Evolutionary conservation across 2,113 vertebrate species (phyloP), one percentile per base, ranked within the genome.

Genomic region (Stomatorhinus ivindoensis): DNA sequence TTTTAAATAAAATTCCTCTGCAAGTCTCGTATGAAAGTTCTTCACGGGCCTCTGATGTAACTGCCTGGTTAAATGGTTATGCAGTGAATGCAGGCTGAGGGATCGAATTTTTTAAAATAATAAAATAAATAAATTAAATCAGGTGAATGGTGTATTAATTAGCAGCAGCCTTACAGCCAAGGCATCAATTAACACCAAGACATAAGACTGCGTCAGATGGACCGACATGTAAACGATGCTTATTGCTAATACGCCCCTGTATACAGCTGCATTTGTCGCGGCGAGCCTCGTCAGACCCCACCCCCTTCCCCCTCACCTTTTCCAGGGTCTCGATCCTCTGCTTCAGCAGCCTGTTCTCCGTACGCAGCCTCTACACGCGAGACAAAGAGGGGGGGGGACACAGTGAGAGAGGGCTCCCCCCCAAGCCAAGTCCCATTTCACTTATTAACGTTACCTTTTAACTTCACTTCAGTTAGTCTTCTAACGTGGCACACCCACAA

Each of bases 281-380:
- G 58, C 8, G 8, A 11, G 58, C 58, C 58, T 9, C 3, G 2
- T 27, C 24, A 4, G 24, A 85, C 82, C 3, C 44, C 82, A 1
- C n/a, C 47, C 48, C 3, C 5, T 21, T 3, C 50, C 7, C 21
- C 21, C 94, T 95, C 91, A 99, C 98, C 97, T 99, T 99, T 94
- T 99, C 98, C 48, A 99, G 93, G 0, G 97, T 98, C 91, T 99
- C 98, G 0, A 99, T 99, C 90, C 98, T 96, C 92, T 99, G 98
- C 91, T 98, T 99, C 88, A 99, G 95, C 87, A 99, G 96, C 17
- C 98, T 92, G 94, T 99, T 99, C 93, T 99, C 98, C 1, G 98
- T 98, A 85, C 98, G 96, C 86, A 99, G 95, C 88, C 98, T 96
- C 98, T 98, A 89, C 17, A 86, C 11, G 19, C 51, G 39, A 27